phyloP scores from a whole-genome alignment of 1,140 invertebrate species.

The Drosophila repleta region DNA sequence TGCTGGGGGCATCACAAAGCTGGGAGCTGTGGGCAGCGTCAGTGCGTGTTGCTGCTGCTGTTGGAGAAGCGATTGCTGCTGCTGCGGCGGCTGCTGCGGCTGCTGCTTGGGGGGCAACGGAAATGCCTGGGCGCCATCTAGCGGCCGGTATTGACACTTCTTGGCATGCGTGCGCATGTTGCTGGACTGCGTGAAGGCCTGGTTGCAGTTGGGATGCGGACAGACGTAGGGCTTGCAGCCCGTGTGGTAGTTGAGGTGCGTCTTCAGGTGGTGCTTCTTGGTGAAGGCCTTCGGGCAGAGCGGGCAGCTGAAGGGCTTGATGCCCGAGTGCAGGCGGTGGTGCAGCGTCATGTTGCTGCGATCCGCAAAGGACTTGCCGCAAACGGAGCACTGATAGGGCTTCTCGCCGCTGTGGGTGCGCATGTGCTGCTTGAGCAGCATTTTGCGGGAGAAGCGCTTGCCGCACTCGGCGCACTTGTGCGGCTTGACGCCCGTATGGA shows the following conservation, averaged over 20 bases:
- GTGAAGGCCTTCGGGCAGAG: slow-evolving; percentile 94
- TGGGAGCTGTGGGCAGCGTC: slow-evolving; percentile 38
- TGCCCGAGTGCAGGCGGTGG: slow-evolving; percentile 90
- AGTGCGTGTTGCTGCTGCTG: slow-evolving; percentile 23
- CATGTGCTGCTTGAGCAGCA: slow-evolving; percentile 91
- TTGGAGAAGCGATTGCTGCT: background rate
- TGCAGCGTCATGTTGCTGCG: slow-evolving; percentile 93
- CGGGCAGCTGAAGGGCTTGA: slow-evolving; percentile 94
- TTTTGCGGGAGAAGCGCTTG: slow-evolving; percentile 93
- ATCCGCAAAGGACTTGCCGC: slow-evolving; percentile 87
- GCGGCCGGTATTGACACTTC: slow-evolving; percentile 86
- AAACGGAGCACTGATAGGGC: slow-evolving; percentile 81
- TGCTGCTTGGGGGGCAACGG: slow-evolving; percentile 36
- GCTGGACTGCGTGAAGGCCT: slow-evolving; percentile 90
- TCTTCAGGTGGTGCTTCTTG: slow-evolving; percentile 93
- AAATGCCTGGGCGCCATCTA: slow-evolving; percentile 48
- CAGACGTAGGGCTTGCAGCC: slow-evolving; percentile 91
- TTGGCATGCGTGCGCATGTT: slow-evolving; percentile 92
- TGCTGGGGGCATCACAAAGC: slow-evolving; percentile 47
- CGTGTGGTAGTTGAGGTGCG: slow-evolving; percentile 92
- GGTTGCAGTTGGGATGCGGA: slow-evolving; percentile 88
- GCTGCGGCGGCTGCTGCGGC: slow-evolving; percentile 25
- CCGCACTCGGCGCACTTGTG: slow-evolving; percentile 93
- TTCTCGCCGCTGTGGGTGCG: slow-evolving; percentile 88
- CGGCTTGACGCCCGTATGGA: slow-evolving; percentile 92